Base-by-base conservation (phyloP, 2,797 vertebrate genomes). In the Apogon talboti region DNA sequence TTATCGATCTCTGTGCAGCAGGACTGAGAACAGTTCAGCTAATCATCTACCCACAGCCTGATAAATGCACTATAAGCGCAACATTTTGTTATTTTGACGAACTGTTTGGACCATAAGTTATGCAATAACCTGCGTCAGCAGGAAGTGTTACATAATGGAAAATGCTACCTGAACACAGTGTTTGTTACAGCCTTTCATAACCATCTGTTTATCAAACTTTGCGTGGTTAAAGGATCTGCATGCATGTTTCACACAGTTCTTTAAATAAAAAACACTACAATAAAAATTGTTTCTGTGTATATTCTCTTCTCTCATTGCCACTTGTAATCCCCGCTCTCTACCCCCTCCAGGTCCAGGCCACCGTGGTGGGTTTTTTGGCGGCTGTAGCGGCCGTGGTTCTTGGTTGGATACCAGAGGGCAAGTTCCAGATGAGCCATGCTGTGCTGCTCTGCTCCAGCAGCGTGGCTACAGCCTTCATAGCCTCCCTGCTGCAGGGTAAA, bases 321-420 rank as follows among this genome's bases (percentile, higher is more conserved):
- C 33, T 37, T 15, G 0, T 6, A 11, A 4, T 12, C 28, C 19
- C 11, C 4, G 4, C 15, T 33, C 11, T 40, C 15, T 19, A 14
- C 16, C 21, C 21, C 13, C 46, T 73, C 43, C 86, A 98, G 98
- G 96, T 98, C 40, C 97, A 98, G 87, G 97, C 97, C 57, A 98
- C 97, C 1, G 96, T 98, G 2, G 96, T 98, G 83, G 97, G 96
- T 0, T 98, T 98, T 89, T 90, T 98, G 80, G 97, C 97, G 35
- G 98, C 97, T 0, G 95, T 98, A 69, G 96, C 96, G 4, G 98
- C 97, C 0, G 92, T 97, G 45, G 87, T 97, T 54, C 79, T 98
- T 46, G 97, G 96, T 46, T 99, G 97, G 97, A 98, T 98, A 85
- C 97, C 96, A 4, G 96, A 98, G 60, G 97, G 97, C 38, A 97